Evolutionary conservation across 2,113 vertebrate genomes (phyloP).

Genomic region (Ictidomys tridecemlineatus): DNA sequence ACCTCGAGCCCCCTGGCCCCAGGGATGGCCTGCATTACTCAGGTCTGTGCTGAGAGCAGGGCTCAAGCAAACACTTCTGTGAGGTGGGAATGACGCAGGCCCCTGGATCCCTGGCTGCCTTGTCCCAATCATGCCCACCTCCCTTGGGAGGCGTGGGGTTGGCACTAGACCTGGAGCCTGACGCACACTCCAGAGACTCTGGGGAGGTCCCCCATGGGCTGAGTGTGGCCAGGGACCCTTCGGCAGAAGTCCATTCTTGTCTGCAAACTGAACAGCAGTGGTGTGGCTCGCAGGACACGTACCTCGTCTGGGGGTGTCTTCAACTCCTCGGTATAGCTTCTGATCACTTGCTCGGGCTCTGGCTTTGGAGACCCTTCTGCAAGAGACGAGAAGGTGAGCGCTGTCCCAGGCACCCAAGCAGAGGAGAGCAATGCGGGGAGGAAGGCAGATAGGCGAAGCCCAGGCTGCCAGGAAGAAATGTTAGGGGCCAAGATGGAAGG

Average conservation of each 20-base stretch:
- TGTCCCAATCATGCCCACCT: background rate
- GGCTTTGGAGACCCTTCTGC: conserved; percentile 69
- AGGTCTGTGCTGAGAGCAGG: background rate
- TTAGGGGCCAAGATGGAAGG: conserved; percentile 29
- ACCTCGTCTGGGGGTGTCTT: conserved; percentile 88
- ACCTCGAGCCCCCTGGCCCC: background rate
- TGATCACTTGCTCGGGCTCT: conserved; percentile 89
- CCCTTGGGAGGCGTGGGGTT: background rate
- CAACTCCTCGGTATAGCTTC: conserved; percentile 88
- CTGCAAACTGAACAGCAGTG: background rate
- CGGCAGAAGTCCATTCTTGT: background rate
- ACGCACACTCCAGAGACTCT: background rate
- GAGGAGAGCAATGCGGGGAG: conserved; percentile 19
- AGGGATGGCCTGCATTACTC: background rate
- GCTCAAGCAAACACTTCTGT: background rate
- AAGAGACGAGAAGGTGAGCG: conserved; percentile 57
- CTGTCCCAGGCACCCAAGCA: accelerated
- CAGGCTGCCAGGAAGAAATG: conserved; percentile 73
- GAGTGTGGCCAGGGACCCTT: background rate
- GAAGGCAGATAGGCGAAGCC: conserved; percentile 65
- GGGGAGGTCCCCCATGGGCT: background rate
- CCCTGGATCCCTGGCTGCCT: background rate
- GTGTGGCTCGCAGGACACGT: accelerated
- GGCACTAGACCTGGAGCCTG: background rate
- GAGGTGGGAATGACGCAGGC: background rate